These are phyloP conservation scores for Puntigrus tetrazona DNA, from an alignment of 2,113 vertebrate genomes.

Conservation along the genomic window DNA sequence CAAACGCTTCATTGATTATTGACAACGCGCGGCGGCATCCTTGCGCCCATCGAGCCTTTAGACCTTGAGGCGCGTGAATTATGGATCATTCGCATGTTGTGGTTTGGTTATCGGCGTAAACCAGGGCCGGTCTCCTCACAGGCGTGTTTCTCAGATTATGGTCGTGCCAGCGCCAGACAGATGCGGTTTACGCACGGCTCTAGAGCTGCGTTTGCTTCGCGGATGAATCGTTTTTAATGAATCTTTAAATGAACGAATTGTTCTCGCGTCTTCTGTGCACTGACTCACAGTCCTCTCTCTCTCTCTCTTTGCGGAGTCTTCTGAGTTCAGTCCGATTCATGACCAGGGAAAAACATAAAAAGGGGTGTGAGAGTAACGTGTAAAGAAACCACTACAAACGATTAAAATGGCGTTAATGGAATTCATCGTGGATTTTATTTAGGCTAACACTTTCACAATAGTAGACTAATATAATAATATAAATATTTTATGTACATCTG, in stretches of 20 bases:
- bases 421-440: neutral
- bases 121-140: neutral
- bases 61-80: neutral
- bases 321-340: neutral
- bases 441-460: neutral
- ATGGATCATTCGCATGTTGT: neutral
- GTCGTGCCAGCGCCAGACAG: neutral
- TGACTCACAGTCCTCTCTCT: neutral
- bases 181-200: neutral
- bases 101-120: neutral
- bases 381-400: neutral
- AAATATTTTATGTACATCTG: too few species aligned
- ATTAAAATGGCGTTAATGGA: neutral
- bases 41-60: neutral
- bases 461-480: too few species aligned
- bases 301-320: neutral
- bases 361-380: neutral
- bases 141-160: neutral
- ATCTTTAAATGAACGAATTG: neutral
- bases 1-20: constrained; percentile 42
- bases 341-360: neutral
- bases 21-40: constrained; percentile 3
- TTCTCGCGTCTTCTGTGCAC: neutral
- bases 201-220: neutral
- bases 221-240: neutral